Conservation (phyloP, 2,888 invertebrate genomes). For the Teleiodes luculella region DNA sequence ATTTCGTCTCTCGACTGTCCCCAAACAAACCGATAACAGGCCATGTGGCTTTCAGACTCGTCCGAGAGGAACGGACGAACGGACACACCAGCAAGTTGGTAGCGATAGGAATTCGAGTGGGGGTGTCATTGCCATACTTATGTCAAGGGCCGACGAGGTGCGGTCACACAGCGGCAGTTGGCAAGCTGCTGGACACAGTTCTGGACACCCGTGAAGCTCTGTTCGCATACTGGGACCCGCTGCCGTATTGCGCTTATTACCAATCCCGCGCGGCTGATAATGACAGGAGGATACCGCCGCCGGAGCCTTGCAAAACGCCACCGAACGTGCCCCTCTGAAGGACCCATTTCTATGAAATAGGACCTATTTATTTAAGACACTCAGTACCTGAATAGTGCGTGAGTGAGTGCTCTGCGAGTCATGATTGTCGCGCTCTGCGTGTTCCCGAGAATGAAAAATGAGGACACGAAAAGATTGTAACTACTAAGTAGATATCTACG, state of each 20-base stretch:
- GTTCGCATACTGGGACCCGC: constrained; percentile 90
- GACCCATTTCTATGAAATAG: constrained; percentile 28
- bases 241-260: constrained; percentile 92
- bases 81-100: constrained; percentile 59
- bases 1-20: constrained; percentile 82
- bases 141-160: constrained; percentile 84
- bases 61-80: constrained; percentile 77
- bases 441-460: constrained; percentile 32
- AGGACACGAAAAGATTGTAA: constrained; percentile 66
- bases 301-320: constrained; percentile 77
- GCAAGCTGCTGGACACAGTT: constrained; percentile 82
- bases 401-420: constrained; percentile 53
- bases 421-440: constrained; percentile 36
- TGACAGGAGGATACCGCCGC: constrained; percentile 64
- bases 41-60: constrained; percentile 88
- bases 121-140: constrained; percentile 88
- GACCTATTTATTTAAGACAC: constrained; percentile 65
- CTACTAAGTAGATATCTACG: constrained; percentile 71
- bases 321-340: constrained; percentile 70
- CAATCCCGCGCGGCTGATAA: constrained; percentile 85
- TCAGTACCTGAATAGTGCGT: constrained; percentile 75
- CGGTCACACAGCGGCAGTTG: constrained; percentile 81
- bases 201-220: constrained; percentile 88
- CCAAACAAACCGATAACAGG: constrained; percentile 84
- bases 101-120: constrained; percentile 83